Percentiles rank a stretch among this genome's conserved stretches.
Conservation (phyloP, 53 echinoderm and acorn worm genomes). For the Stichopus horrens region DNA sequence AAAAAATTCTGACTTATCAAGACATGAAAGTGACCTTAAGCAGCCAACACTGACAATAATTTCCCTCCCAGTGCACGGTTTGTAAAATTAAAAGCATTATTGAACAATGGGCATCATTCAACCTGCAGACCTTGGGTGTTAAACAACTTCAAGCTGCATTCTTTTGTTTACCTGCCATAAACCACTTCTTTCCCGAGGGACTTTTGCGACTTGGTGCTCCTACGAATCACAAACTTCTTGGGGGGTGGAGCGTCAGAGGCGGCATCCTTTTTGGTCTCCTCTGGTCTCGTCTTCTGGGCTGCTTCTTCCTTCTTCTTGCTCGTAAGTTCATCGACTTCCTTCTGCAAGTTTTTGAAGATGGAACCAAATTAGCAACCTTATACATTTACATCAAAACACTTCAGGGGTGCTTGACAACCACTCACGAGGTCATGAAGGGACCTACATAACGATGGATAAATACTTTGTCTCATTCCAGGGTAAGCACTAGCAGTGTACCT, state of each 20-base stretch:
- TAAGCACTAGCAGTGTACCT: too few relatives aligned
- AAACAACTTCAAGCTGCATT: not conserved
- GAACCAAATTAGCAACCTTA: not conserved
- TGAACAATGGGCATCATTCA: too few relatives aligned
- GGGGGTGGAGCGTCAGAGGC: slow-evolving; percentile 55
- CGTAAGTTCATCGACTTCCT: slow-evolving; percentile 58
- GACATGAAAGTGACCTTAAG: too few relatives aligned
- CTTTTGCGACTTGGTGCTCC: slow-evolving; percentile 83
- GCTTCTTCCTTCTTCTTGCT: slow-evolving; percentile 66
- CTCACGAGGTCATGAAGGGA: too few relatives aligned
- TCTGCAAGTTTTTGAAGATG: slow-evolving; percentile 15
- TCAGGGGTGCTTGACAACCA: too few relatives aligned
- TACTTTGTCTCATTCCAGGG: too few relatives aligned
- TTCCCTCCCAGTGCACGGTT: too few relatives aligned
- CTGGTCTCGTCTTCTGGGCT: slow-evolving; percentile 55
- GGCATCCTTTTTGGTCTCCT: slow-evolving; percentile 41
- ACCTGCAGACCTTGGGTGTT: too few relatives aligned
- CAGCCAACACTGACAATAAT: too few relatives aligned
- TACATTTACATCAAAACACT: not conserved
- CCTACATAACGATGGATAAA: too few relatives aligned
- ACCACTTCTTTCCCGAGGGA: slow-evolving; percentile 83
- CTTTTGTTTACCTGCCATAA: slow-evolving; percentile 69
- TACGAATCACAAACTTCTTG: slow-evolving; percentile 76
- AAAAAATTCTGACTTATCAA: too few relatives aligned
- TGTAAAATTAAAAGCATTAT: too few relatives aligned